These are phyloP conservation scores for Toxonevra muliebris DNA, from an alignment of 2,888 invertebrate species.

Conservation along the genomic window DNA sequence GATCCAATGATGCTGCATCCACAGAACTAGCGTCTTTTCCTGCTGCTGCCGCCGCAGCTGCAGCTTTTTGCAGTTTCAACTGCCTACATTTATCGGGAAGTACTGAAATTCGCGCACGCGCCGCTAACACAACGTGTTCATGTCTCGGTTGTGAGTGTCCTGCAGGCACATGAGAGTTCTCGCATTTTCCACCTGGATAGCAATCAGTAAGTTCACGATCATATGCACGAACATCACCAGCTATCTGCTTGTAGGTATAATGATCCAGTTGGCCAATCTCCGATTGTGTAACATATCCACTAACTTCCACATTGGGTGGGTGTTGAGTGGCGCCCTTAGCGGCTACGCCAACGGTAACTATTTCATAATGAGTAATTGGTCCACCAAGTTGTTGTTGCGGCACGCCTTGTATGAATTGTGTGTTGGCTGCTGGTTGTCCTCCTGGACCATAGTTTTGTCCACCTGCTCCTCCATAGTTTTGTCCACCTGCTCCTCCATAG, in stretches of 20 bases:
- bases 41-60: background rate
- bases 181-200: conserved; percentile 46
- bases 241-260: conserved; percentile 48
- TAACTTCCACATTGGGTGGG: conserved; percentile 21
- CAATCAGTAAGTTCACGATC: conserved; percentile 50
- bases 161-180: conserved; percentile 39
- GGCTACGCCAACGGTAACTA: background rate
- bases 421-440: background rate
- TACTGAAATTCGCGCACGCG: conserved; percentile 41
- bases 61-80: conserved; percentile 1
- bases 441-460: background rate
- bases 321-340: conserved; percentile 21
- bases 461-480: background rate
- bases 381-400: background rate
- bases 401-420: background rate
- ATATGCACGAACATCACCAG: conserved; percentile 44
- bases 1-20: conserved; percentile 18
- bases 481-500: no score
- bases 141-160: conserved; percentile 47
- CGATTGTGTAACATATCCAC: conserved; percentile 49
- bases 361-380: no score
- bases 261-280: conserved; percentile 44
- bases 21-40: background rate
- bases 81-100: conserved; percentile 31
- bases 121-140: conserved; percentile 41